A percentile compares a stretch with the other conserved stretches of the same genome.
phyloP scores from a whole-genome alignment of 2,888 invertebrate genomes.

The Hartigia nigra region DNA sequence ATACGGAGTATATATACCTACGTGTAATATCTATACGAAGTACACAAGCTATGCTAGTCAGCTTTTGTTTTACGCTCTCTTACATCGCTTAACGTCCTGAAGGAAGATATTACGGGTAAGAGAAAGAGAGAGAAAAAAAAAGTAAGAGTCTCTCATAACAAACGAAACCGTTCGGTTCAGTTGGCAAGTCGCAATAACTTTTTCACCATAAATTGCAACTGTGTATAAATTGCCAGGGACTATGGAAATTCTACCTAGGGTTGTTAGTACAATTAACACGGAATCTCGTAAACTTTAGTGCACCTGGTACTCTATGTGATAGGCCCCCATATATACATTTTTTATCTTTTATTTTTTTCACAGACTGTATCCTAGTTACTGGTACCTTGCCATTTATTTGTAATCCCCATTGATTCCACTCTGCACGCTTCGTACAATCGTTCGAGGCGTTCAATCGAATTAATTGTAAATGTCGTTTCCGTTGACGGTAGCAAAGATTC shows the following conservation, averaged over 20 bases:
- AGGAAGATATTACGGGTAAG: conserved; percentile 1
- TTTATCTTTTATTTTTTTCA: not conserved
- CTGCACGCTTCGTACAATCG: not conserved
- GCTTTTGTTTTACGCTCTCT: not conserved
- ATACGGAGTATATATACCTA: not conserved
- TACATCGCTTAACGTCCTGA: not conserved
- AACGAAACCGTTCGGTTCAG: not conserved
- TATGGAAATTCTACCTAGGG: not conserved
- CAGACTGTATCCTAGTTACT: not conserved
- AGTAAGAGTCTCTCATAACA: conserved; percentile 23
- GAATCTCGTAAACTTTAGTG: conserved; percentile 40
- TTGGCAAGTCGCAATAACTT: not conserved
- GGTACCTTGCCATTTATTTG: not conserved
- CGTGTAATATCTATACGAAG: not conserved
- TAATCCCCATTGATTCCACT: not conserved
- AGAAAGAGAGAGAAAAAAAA: conserved; percentile 18
- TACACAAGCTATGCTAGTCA: not conserved
- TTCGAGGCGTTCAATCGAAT: not conserved
- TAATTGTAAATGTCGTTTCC: not conserved
- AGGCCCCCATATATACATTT: not conserved
- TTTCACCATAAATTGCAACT: conserved; percentile 1
- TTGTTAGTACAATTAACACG: conserved; percentile 47
- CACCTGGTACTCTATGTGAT: not conserved
- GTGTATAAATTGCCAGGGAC: not conserved
- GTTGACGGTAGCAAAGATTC: not conserved